Conservation (phyloP, 2,113 vertebrate genomes). For the Baryphthengus martii region DNA sequence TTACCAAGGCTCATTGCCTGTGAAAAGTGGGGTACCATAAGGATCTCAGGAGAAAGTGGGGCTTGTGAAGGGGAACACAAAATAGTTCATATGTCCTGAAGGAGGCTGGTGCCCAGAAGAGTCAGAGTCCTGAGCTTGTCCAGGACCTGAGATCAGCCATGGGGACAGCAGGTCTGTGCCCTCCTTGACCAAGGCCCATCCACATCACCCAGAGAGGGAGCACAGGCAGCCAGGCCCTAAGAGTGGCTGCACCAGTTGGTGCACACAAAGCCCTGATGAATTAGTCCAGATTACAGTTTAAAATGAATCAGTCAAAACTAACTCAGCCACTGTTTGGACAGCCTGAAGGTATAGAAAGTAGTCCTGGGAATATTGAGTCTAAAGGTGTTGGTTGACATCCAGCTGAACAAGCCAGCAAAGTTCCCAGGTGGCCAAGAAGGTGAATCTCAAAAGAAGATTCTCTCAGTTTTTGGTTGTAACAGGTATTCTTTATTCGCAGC, state of each 20-base stretch:
- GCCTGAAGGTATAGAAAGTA: neutral
- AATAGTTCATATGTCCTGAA: neutral
- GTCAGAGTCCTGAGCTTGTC: neutral
- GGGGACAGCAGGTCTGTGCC: fast-evolving
- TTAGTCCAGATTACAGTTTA: neutral
- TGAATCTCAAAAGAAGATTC: too few species aligned
- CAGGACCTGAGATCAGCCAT: neutral
- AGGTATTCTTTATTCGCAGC: too few species aligned
- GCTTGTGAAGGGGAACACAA: neutral
- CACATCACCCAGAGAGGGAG: neutral
- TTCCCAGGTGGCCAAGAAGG: too few species aligned
- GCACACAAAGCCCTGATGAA: neutral
- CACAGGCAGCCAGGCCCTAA: neutral
- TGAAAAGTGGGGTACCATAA: neutral
- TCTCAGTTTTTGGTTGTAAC: too few species aligned
- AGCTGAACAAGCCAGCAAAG: too few species aligned
- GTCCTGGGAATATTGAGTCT: too few species aligned
- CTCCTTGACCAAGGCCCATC: neutral
- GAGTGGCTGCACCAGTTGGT: neutral
- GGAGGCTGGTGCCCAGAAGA: neutral
- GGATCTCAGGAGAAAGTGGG: neutral
- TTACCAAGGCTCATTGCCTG: neutral
- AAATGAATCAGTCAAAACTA: neutral
- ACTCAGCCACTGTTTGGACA: neutral
- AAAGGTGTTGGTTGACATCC: too few species aligned